Evolutionary conservation across 2,113 vertebrate genomes (phyloP).

Genomic region (Mixornis gularis): DNA sequence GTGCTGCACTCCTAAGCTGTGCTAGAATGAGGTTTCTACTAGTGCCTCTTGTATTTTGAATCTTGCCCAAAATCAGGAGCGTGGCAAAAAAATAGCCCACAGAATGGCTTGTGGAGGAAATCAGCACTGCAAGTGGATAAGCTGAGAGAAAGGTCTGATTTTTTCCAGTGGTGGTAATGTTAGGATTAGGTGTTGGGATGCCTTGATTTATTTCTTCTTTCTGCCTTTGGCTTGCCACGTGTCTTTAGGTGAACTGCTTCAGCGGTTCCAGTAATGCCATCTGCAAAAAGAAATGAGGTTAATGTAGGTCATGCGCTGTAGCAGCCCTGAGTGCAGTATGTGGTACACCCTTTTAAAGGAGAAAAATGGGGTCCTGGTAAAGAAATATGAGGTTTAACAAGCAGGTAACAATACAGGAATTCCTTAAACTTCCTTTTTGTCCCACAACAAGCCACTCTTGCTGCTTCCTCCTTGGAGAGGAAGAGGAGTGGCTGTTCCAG

Average conservation of each 20-base stretch:
- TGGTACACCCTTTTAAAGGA: not conserved
- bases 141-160: not conserved
- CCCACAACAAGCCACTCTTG: not conserved
- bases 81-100: not conserved
- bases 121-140: not conserved
- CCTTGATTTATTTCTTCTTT: not conserved
- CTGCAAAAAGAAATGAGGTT: not conserved
- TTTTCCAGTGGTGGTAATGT: not conserved
- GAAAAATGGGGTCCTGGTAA: not conserved
- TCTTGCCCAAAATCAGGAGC: not conserved
- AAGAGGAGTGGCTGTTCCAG: not conserved
- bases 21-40: not conserved
- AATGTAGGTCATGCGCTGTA: not conserved
- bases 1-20: not conserved
- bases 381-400: not conserved
- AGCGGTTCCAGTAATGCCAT: not conserved
- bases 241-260: not conserved
- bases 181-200: not conserved
- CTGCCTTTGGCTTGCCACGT: not conserved
- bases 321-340: not conserved
- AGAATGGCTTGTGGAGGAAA: not conserved
- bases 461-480: not conserved
- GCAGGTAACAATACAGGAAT: not conserved
- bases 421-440: not conserved
- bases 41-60: not conserved